These are phyloP conservation scores for Euphydryas editha DNA, from an alignment of 2,888 invertebrate species.

Conservation along the genomic window DNA sequence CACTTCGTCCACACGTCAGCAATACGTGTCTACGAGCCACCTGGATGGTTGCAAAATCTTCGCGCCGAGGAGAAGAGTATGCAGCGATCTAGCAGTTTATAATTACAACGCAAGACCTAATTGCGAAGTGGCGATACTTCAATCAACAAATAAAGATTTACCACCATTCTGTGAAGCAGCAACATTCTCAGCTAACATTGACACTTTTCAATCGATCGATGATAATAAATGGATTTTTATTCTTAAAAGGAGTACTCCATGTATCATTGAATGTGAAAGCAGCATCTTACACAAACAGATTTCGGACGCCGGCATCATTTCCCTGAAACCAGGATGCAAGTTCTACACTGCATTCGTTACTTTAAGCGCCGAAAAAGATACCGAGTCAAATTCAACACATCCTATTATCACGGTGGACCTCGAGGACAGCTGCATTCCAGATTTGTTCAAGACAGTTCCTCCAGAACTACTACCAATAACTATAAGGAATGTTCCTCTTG, in stretches of 20 bases:
- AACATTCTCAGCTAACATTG: constrained; percentile 43
- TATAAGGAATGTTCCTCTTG: no score
- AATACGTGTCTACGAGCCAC: constrained; percentile 42
- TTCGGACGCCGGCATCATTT: constrained; percentile 37
- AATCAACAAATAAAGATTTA: constrained; percentile 23
- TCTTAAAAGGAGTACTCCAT: constrained; percentile 29
- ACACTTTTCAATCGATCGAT: constrained; percentile 39
- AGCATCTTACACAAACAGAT: constrained; percentile 36
- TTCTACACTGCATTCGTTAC: constrained; percentile 43
- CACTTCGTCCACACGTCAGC: constrained; percentile 43
- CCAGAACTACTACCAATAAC: no score
- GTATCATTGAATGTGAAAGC: constrained; percentile 37
- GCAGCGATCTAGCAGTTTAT: constrained; percentile 40
- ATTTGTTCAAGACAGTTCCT: no score
- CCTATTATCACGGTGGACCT: not conserved
- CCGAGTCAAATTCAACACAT: constrained; percentile 37
- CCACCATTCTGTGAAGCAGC: constrained; percentile 38
- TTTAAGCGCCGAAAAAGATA: constrained; percentile 35
- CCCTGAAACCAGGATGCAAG: constrained; percentile 36
- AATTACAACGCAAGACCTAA: constrained; percentile 37
- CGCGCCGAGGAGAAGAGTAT: constrained; percentile 35
- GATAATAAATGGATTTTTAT: constrained; percentile 43
- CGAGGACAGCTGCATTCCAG: no score
- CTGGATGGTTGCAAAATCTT: constrained; percentile 41
- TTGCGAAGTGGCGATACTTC: constrained; percentile 40